phyloP scores from a whole-genome alignment of 2,888 invertebrate genomes.

The Orchesella flavescens region DNA sequence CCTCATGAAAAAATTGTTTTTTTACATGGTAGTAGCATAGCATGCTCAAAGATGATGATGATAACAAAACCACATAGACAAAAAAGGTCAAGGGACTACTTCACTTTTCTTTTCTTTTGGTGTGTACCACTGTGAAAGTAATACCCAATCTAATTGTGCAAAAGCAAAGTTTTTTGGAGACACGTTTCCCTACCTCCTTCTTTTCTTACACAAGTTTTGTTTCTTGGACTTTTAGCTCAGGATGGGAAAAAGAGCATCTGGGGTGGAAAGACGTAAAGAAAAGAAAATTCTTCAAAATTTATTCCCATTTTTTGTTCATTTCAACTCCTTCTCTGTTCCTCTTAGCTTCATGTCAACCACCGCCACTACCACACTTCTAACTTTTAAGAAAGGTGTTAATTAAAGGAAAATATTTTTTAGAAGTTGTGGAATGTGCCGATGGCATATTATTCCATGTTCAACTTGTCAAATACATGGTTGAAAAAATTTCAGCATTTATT shows the following conservation, averaged over 20 bases:
- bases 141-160: background rate
- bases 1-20: slow-evolving; percentile 15
- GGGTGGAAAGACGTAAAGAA: background rate
- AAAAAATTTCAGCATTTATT: too few species aligned
- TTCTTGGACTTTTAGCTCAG: background rate
- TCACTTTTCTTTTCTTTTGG: background rate
- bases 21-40: background rate
- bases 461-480: too few species aligned
- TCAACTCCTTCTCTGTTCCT: background rate
- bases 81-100: slow-evolving; percentile 21
- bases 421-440: too few species aligned
- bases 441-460: too few species aligned
- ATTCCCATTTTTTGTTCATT: background rate
- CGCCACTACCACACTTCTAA: background rate
- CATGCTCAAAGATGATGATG: background rate
- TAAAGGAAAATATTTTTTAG: background rate
- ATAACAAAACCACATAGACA: background rate
- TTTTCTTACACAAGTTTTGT: background rate
- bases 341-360: background rate
- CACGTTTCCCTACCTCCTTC: background rate
- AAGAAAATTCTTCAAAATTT: background rate
- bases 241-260: background rate
- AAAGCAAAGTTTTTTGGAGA: background rate
- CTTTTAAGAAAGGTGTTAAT: background rate
- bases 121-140: background rate